Conservation (phyloP, 1,140 invertebrate genomes). For the Ostrea denselamellosa region DNA sequence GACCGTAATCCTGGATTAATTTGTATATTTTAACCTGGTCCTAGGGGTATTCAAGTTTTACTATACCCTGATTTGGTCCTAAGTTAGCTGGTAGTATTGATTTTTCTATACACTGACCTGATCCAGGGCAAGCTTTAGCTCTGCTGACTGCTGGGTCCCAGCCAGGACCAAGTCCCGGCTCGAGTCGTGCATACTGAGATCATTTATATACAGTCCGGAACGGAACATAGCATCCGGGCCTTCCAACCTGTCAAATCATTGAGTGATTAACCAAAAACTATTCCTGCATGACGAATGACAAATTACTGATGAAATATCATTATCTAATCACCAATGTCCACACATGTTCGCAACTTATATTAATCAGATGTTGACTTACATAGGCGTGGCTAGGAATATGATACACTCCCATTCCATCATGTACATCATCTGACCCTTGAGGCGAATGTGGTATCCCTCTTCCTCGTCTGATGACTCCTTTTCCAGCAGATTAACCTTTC, state of each 20-base stretch:
- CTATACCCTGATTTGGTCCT: no score
- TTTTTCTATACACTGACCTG: slow-evolving; percentile 81
- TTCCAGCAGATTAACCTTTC: not conserved
- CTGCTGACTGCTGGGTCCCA: slow-evolving; percentile 97
- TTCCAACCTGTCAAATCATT: slow-evolving; percentile 84
- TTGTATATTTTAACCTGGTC: no score
- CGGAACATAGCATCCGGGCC: slow-evolving; percentile 93
- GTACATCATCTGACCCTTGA: slow-evolving; percentile 96
- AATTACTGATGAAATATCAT: no score
- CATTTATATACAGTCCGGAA: slow-evolving; percentile 96
- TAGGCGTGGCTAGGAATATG: slow-evolving; percentile 96
- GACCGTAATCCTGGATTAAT: no score
- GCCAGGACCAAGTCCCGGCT: slow-evolving; percentile 97
- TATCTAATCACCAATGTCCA: no score
- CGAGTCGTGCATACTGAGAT: slow-evolving; percentile 98
- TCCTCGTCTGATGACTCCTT: slow-evolving; percentile 42
- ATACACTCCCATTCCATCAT: slow-evolving; percentile 99
- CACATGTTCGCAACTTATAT: no score
- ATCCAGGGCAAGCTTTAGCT: slow-evolving; percentile 95
- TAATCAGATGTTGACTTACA: slow-evolving; percentile 77
- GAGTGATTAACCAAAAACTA: no score
- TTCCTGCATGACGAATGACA: no score
- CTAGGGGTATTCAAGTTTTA: no score
- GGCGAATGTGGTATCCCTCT: slow-evolving; percentile 60
- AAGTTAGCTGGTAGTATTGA: not conserved